These are phyloP conservation scores for Deilephila elpenor DNA, from an alignment of 2,888 invertebrate species.

Conservation along the genomic window DNA sequence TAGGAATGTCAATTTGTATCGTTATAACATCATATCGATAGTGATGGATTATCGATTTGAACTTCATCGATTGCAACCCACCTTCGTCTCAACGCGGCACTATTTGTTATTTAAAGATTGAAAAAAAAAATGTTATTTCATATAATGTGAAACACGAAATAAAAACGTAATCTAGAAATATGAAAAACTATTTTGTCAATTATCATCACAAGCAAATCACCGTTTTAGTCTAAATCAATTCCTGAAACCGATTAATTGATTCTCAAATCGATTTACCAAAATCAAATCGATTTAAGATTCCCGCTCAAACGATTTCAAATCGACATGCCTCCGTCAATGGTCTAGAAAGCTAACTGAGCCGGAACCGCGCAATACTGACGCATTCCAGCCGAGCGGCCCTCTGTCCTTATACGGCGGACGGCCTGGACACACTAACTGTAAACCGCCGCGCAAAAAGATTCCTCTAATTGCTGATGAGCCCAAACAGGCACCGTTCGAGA, in stretches of 20 bases:
- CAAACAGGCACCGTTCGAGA: conserved; percentile 25
- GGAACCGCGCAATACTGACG: conserved; percentile 66
- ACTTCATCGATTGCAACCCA: neutral
- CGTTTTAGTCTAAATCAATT: neutral
- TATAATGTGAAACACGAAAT: too few species aligned
- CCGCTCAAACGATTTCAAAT: conserved; percentile 45
- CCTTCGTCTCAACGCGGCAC: neutral
- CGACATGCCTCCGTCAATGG: conserved; percentile 32
- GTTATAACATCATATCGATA: neutral
- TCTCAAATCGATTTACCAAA: conserved; percentile 3
- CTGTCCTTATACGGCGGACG: conserved; percentile 72
- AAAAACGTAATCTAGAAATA: too few species aligned
- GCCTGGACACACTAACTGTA: conserved; percentile 74
- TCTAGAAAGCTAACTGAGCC: conserved; percentile 40
- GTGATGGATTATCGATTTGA: neutral
- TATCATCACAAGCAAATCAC: too few species aligned
- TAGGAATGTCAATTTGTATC: neutral
- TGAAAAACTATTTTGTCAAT: too few species aligned
- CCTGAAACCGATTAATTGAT: neutral
- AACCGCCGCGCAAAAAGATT: conserved; percentile 60
- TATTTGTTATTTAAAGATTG: too few species aligned
- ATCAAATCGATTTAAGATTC: conserved; percentile 8
- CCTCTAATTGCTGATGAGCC: conserved; percentile 61
- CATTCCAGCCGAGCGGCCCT: conserved; percentile 66
- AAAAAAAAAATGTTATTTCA: too few species aligned